phyloP scores from a whole-genome alignment of 1,140 invertebrate species.

The Hyles euphorbiae region DNA sequence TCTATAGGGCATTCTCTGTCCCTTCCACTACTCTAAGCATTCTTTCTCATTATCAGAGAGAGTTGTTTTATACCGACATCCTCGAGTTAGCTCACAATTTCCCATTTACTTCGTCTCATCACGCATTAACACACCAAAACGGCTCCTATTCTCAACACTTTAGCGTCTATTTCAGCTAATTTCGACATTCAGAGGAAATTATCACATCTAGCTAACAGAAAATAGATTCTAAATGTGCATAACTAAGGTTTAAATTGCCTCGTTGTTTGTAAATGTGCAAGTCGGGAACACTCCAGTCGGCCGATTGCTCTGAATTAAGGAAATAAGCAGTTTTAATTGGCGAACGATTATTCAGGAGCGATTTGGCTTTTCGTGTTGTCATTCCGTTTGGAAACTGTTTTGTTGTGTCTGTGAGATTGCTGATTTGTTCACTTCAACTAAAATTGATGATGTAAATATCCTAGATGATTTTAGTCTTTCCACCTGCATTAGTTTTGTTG shows the following conservation, averaged over 20 bases:
- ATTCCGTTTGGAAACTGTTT: background rate
- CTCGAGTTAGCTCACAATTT: constrained; percentile 70
- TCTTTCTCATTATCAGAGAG: constrained; percentile 71
- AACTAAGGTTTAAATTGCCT: too few species aligned
- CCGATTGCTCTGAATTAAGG: constrained; percentile 65
- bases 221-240: too few species aligned
- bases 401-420: too few species aligned
- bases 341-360: constrained; percentile 58
- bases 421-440: too few species aligned
- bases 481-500: too few species aligned
- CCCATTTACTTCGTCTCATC: constrained; percentile 59
- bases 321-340: constrained; percentile 70
- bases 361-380: constrained; percentile 19
- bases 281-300: constrained; percentile 41
- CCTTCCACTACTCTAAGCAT: constrained; percentile 33
- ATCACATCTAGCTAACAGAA: too few species aligned
- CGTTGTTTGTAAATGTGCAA: too few species aligned
- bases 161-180: too few species aligned
- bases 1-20: constrained; percentile 12
- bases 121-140: constrained; percentile 25
- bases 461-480: too few species aligned
- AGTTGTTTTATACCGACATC: constrained; percentile 70
- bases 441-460: too few species aligned
- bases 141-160: constrained; percentile 21
- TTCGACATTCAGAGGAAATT: background rate